Base-by-base conservation (phyloP, 2,113 vertebrate species). In the Picathartes gymnocephalus region DNA sequence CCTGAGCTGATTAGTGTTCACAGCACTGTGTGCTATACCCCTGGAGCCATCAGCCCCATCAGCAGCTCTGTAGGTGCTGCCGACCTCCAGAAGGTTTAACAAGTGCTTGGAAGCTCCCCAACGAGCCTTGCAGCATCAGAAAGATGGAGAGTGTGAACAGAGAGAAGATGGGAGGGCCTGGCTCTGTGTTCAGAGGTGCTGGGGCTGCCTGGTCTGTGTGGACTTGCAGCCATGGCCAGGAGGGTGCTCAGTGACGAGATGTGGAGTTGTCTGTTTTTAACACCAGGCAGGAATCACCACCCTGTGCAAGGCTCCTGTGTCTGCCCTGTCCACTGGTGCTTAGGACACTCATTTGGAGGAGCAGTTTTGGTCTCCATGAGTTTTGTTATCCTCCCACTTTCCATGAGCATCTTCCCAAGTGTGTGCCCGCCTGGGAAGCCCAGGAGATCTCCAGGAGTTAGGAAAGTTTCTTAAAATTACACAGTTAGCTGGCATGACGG, bases 201-300 rank as follows among this genome's bases (percentile, higher is more conserved):
- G 2, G 2, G 27, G 70, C 15, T 5, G 3, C 24, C 33, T 54
- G 57, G 2, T 30, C 25, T 7, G 1, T 7, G 40, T 51, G 44
- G 57, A 35, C 15, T 11, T 90, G 33, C 48, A 81, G 51, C 60
- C 40, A 9, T 10, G 31, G 27, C 33, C 40, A 6, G 9, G 18
- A 4, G 5, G 14, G 24, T 45, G 37, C 11, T 60, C 9, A 45
- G 30, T 13, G 44, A 56, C 0, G 0, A 82, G 25, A 42, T 33
- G 19, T 16, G 54, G n/a, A n/a, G 62, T 65, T 48, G 17, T 23
- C 20, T 62, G 1, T 4, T 69, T 73, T 40, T 23, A 35, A 69
- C 11, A 17, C 9, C 25, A 81, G 14, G 30, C 25, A 64, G 58
- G 68, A 69, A 37, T 57, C 6, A 3, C 8, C 50, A 61, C 17